A percentile compares a stretch with the other conserved stretches of the same genome.
Evolutionary conservation across 2,797 vertebrate genomes (phyloP).

Genomic region (Gadopsis bispinosus): DNA sequence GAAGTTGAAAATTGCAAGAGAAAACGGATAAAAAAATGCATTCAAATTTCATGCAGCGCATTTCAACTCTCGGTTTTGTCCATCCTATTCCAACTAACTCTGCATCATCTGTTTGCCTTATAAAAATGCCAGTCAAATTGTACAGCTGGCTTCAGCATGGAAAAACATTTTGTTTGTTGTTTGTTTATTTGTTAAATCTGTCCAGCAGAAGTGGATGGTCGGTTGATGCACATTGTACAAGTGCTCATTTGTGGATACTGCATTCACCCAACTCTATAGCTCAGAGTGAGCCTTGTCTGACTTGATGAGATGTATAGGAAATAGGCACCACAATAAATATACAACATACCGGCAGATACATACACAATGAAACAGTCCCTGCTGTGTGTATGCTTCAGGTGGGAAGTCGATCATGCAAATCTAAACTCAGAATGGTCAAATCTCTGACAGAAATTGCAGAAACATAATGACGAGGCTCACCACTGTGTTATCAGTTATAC

Average conservation of each 20-base stretch:
- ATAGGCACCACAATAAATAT: neutral
- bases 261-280: neutral
- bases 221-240: slow-evolving; percentile 17
- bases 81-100: neutral
- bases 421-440: neutral
- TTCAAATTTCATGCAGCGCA: neutral
- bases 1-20: neutral
- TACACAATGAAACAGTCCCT: neutral
- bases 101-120: neutral
- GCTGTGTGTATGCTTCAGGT: neutral
- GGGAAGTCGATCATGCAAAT: neutral
- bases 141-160: slow-evolving; percentile 12
- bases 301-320: neutral
- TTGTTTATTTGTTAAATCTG: slow-evolving; percentile 10
- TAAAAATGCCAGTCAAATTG: slow-evolving; percentile 20
- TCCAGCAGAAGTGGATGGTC: slow-evolving; percentile 4
- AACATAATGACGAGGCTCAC: neutral
- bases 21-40: neutral
- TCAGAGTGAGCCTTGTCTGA: neutral
- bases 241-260: slow-evolving; percentile 2
- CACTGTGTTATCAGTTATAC: slow-evolving; percentile 8
- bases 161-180: slow-evolving; percentile 25
- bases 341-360: neutral
- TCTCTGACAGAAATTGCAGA: neutral
- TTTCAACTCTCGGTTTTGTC: slow-evolving; percentile 5